Percentiles rank a stretch among this genome's conserved stretches.
Conservation (phyloP, 2,888 invertebrate genomes). For the Leptogaster cylindrica region DNA sequence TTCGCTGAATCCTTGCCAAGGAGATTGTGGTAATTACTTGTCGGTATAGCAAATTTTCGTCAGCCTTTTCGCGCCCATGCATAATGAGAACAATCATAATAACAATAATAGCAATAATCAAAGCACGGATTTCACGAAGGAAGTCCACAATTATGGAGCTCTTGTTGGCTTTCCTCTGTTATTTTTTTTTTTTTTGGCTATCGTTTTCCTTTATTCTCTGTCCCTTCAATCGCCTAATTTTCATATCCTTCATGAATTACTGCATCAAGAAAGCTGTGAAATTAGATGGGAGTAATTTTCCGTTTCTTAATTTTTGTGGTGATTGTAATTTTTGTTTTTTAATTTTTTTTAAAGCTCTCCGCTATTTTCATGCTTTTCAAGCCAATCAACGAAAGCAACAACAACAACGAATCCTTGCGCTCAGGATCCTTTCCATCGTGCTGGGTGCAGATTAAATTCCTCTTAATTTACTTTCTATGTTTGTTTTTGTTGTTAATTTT, state of each 20-base stretch:
- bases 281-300: conserved; percentile 15
- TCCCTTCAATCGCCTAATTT: not conserved
- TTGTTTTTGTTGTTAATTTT: conserved; percentile 6
- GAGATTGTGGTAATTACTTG: too few species aligned
- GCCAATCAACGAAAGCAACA: too few species aligned
- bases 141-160: not conserved
- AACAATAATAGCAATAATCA: not conserved
- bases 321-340: not conserved
- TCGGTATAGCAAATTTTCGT: conserved; percentile 32
- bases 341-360: too few species aligned
- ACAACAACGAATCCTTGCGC: too few species aligned
- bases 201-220: not conserved
- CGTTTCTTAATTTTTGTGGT: conserved; percentile 14
- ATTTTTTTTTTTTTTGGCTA: conserved; percentile 10
- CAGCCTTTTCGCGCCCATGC: conserved; percentile 27
- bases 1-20: too few species aligned
- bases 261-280: conserved; percentile 6
- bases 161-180: not conserved
- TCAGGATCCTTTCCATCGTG: not conserved
- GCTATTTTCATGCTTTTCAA: too few species aligned
- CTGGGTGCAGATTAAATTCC: conserved; percentile 20
- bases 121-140: not conserved
- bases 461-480: conserved; percentile 30
- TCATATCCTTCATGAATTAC: not conserved
- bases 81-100: not conserved